A percentile compares a stretch with the other conserved stretches of the same genome.
Conservation (phyloP, 2,113 vertebrate species). For the Scartelaos histophorus region DNA sequence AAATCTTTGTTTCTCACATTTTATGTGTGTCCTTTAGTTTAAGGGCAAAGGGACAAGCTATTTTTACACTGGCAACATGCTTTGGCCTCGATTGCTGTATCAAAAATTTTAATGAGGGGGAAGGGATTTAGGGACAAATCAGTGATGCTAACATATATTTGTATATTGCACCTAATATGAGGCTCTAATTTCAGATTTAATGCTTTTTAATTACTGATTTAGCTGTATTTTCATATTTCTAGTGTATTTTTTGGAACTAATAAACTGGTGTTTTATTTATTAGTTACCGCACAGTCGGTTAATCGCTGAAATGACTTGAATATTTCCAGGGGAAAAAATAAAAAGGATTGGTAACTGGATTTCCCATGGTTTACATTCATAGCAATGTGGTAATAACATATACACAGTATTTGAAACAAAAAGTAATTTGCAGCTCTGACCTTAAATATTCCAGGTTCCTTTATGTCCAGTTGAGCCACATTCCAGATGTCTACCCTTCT, state of each 20-base stretch:
- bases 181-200: too few species aligned
- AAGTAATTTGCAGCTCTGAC: constrained; percentile 54
- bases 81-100: not conserved
- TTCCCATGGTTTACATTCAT: not conserved
- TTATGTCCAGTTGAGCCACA: constrained; percentile 83
- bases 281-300: not conserved
- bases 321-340: not conserved
- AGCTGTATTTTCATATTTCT: not conserved
- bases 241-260: not conserved
- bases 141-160: not conserved
- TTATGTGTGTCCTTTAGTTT: not conserved
- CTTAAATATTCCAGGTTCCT: constrained; percentile 92
- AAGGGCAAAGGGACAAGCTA: not conserved
- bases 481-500: constrained; percentile 72
- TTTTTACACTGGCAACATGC: not conserved
- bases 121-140: not conserved
- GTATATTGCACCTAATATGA: not conserved
- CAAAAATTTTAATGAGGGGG: not conserved
- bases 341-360: not conserved
- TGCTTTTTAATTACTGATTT: too few species aligned
- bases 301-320: not conserved
- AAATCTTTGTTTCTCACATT: not conserved
- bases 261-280: not conserved
- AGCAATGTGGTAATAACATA: not conserved
- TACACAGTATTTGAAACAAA: not conserved